Base-by-base conservation (phyloP, 2,797 vertebrate genomes). In the Harpagifer antarcticus region DNA sequence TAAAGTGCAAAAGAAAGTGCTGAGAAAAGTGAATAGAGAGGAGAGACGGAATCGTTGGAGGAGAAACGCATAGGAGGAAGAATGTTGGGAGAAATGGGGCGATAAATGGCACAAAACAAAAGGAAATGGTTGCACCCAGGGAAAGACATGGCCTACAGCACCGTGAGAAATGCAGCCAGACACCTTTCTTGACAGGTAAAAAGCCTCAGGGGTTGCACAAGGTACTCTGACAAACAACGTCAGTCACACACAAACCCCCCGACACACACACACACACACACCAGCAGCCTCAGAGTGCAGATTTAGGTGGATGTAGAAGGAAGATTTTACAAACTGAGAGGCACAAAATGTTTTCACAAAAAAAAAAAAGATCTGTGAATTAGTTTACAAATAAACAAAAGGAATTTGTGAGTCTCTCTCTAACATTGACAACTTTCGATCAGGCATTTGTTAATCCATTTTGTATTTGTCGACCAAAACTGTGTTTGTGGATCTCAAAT, bases 141-240 rank as follows among this genome's bases (percentile, higher is more conserved):
- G 27, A 84, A 67, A 84, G 86, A 82, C 67, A 75, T 81, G 74
- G 61, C 82, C 78, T 70, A 56, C 72, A 1, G 20, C 2, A 10
- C 48, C 40, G 71, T 74, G 83, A 81, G 75, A 82, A 82, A 91
- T 79, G 73, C 77, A 86, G 74, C 72, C 79, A 84, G 76, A 86
- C 86, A 83, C 81, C 62, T 74, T 82, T 75, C 48, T 54, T 88
- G 85, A 89, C 88, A 88, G 85, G 84, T 72, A 84, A 85, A 86
- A 85, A 79, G 82, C 82, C 76, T 84, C 66, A 44, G 62, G 76
- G 82, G 59, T 77, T 65, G 86, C 79, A 66, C 72, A 58, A 79
- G 79, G 76, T 75, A 54, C 73, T 79, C 84, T 80, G 81, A 83
- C 85, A 84, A 71, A 83, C 85, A 86, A 64, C 42, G 70, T 67